These are phyloP conservation scores for Synergus umbraculus DNA, from an alignment of 2,888 invertebrate species.

Conservation along the genomic window DNA sequence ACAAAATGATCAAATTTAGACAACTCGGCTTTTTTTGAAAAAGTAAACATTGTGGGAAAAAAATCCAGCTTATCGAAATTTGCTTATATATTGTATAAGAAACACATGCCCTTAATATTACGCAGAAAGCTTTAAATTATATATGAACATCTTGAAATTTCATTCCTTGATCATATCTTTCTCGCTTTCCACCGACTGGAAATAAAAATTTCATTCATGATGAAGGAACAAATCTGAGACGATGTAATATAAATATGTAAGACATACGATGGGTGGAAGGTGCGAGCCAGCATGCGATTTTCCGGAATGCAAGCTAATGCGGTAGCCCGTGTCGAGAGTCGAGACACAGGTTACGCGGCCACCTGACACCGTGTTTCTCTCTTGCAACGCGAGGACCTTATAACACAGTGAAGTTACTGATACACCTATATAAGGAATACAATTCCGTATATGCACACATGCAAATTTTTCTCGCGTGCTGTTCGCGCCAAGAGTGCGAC, in stretches of 20 bases:
- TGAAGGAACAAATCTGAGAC: constrained; percentile 10
- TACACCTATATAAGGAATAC: constrained; percentile 14
- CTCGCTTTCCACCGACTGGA: neutral
- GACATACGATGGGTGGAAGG: constrained; percentile 30
- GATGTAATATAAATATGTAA: constrained; percentile 7
- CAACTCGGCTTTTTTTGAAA: too few species aligned
- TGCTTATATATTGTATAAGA: too few species aligned
- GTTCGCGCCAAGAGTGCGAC: constrained; percentile 20
- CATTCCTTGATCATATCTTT: neutral
- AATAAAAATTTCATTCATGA: constrained; percentile 1
- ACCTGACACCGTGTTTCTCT: constrained; percentile 59
- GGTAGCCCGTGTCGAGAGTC: constrained; percentile 61
- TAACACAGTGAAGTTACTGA: constrained; percentile 6
- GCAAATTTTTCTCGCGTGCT: constrained; percentile 22
- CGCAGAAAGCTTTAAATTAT: too few species aligned
- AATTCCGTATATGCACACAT: constrained; percentile 47
- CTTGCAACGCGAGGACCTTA: constrained; percentile 48
- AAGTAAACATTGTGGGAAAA: too few species aligned
- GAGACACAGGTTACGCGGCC: constrained; percentile 59
- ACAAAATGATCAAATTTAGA: too few species aligned
- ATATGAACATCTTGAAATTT: neutral
- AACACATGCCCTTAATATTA: too few species aligned
- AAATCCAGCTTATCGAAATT: too few species aligned
- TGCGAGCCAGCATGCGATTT: constrained; percentile 56
- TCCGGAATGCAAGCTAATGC: constrained; percentile 69